phyloP scores from a whole-genome alignment of 2,113 vertebrate genomes.

The human region DNA sequence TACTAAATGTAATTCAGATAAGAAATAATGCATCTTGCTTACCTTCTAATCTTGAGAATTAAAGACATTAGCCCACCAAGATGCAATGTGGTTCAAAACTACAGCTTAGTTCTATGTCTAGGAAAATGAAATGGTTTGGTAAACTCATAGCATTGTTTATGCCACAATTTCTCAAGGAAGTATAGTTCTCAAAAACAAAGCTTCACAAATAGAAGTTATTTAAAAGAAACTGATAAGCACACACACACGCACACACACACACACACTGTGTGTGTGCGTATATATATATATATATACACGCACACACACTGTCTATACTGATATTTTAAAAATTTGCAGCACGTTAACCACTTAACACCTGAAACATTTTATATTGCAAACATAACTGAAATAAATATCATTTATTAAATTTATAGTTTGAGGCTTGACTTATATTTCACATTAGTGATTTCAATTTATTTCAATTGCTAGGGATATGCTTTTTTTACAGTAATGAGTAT shows the following conservation, averaged over 20 bases:
- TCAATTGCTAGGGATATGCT: not conserved
- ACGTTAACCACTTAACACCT: not conserved
- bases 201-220: not conserved
- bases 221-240: not conserved
- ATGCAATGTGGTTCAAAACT: not conserved
- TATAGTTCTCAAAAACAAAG: not conserved
- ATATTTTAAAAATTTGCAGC: not conserved
- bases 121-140: not conserved
- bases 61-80: not conserved
- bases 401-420: not conserved
- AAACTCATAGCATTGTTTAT: not conserved
- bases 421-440: not conserved
- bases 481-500: not conserved
- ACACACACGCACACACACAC: no score
- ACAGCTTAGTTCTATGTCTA: not conserved
- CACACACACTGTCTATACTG: not conserved
- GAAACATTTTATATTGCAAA: not conserved
- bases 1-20: not conserved
- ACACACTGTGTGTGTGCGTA: no score
- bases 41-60: not conserved
- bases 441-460: not conserved
- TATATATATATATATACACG: no score
- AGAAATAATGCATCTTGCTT: not conserved
- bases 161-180: not conserved
- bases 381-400: not conserved